Conservation (phyloP, 2,888 invertebrate species). For the Geotrupes spiniger region DNA sequence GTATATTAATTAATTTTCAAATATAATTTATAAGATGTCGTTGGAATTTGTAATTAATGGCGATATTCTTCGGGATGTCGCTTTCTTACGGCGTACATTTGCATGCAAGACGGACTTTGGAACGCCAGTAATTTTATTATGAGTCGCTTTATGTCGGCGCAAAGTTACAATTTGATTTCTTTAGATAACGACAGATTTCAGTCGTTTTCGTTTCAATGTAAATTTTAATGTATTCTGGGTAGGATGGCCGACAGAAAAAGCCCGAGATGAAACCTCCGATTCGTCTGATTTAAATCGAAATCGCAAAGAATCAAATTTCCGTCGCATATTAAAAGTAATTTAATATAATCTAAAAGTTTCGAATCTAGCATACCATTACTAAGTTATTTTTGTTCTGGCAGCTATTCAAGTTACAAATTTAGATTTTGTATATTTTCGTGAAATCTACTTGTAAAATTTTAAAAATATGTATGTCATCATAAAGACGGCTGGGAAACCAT, state of each 20-base stretch:
- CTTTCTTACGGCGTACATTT: constrained; percentile 38
- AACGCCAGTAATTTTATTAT: constrained; percentile 42
- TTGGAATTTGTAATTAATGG: constrained; percentile 41
- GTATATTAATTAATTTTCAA: constrained; percentile 22
- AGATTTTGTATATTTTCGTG: too few species aligned
- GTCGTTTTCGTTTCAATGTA: constrained; percentile 18
- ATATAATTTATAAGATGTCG: constrained; percentile 29
- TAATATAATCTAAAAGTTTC: too few species aligned
- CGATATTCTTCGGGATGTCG: constrained; percentile 30
- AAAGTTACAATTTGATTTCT: constrained; percentile 31
- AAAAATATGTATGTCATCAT: too few species aligned
- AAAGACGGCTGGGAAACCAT: too few species aligned
- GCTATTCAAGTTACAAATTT: too few species aligned
- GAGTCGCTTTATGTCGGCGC: constrained; percentile 36
- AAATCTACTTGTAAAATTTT: too few species aligned
- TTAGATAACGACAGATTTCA: constrained; percentile 27
- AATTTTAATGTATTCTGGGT: constrained; percentile 20
- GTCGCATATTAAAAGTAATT: too few species aligned
- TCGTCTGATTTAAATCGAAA: constrained; percentile 2
- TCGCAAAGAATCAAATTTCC: too few species aligned
- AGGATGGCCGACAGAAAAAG: too few species aligned
- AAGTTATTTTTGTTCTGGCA: too few species aligned
- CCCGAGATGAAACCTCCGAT: neutral
- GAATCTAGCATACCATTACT: too few species aligned
- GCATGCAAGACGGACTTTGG: constrained; percentile 40